Evolutionary conservation across 2,888 invertebrate species (phyloP), one percentile per base, ranked within the genome.

Genomic region (Platycheirus rosarum): DNA sequence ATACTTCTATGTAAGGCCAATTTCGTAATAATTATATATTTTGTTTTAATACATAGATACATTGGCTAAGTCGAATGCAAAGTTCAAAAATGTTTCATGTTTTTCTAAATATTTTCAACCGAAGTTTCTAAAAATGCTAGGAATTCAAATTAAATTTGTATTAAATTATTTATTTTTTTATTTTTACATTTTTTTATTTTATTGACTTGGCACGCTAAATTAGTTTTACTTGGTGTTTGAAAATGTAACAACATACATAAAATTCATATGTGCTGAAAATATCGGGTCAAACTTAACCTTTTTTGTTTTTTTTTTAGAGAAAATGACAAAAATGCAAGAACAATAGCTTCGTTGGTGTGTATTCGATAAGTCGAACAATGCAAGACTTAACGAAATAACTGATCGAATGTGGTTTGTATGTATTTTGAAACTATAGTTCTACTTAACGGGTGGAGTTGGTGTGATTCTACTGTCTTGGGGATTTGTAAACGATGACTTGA

Each of bases 121-220:
- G 44, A 77, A 44, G 35, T 71, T 68, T 40, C 37, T 80, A 76
- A 53, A 71, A 80, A 62, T 76, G 60, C 70, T 68, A 75, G 79
- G 69, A 75, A 80, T 66, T 37, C 20, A 80, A 76, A 75, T 40
- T 37, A 80, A 62, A 70, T 53, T 66, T 60, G 9, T 60, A 55
- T n/a, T n/a, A n/a, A n/a, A n/a, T n/a, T n/a, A 48, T 35, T 29
- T 46, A 18, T 9, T 48, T 14, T 44, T 60, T 53, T 60, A 49
- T 11, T n/a, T 35, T 62, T 51, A 46, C 35, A 35, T 13, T 40
- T 46, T 76, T 26, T n/a, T 46, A 55, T 53, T 57, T 79, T 75
- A 80, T 80, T 80, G 60, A 76, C 76, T 82, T 82, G 82, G 82
- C 82, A 82, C 82, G 71, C 77, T 73, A 82, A 82, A 77, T 77